Evolutionary conservation across 2,113 vertebrate species (phyloP).

Genomic region (Plestiodon gilberti): DNA sequence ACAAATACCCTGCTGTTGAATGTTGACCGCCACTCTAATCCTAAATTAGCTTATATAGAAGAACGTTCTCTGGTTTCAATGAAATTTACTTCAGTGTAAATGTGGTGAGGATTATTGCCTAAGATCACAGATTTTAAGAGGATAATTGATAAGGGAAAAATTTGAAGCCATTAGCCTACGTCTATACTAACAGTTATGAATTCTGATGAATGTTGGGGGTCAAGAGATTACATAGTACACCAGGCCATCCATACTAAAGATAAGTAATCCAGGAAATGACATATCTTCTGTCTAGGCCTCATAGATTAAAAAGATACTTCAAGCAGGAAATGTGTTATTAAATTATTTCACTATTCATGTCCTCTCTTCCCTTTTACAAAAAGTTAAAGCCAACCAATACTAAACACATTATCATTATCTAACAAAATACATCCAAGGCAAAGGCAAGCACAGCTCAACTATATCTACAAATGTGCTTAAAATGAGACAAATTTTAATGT

Average conservation of each 20-base stretch:
- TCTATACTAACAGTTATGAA: not conserved
- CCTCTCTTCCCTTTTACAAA: constrained; percentile 72
- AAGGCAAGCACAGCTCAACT: constrained; percentile 1
- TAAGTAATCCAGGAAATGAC: constrained; percentile 83
- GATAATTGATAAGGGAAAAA: not conserved
- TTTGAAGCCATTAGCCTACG: not conserved
- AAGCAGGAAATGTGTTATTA: constrained; percentile 78
- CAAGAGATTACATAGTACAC: constrained; percentile 37
- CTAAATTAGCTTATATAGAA: not conserved
- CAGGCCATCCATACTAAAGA: constrained; percentile 12
- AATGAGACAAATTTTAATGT: not conserved
- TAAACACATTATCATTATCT: constrained; percentile 60
- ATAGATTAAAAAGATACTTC: constrained; percentile 78
- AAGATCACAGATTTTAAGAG: not conserved
- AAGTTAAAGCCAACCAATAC: constrained; percentile 41
- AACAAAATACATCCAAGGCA: constrained; percentile 29
- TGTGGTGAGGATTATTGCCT: not conserved
- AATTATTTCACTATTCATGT: constrained; percentile 80
- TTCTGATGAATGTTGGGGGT: not conserved
- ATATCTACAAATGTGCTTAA: not conserved
- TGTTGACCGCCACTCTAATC: no score
- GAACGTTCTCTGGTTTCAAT: not conserved
- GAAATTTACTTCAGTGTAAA: not conserved
- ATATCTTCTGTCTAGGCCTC: constrained; percentile 72
- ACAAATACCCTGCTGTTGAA: not conserved